Evolutionary conservation across 2,888 invertebrate genomes (phyloP), one percentile per base, ranked within the genome.

Genomic region (Criorhina ranunculi): DNA sequence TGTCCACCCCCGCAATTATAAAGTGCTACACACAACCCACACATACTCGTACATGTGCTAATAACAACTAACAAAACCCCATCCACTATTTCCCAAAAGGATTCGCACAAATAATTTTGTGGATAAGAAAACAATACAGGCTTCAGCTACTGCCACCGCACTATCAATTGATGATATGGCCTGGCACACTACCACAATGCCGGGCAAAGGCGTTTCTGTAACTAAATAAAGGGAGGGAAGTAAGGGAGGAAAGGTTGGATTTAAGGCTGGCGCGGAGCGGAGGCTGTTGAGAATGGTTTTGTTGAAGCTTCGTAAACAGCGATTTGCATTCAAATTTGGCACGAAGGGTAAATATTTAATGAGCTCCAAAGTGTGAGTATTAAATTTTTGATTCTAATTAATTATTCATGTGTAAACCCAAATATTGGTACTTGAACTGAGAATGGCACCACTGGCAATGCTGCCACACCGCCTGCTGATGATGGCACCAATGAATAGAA

Each of bases 331-430:
- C 90, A 90, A 90, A 90, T 90, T 90, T 90, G 89, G 89, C 89
- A 89, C 89, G 89, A 89, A 89, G 88, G 90, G 89, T 89, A 89
- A 89, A 89, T 89, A 89, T 89, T 89, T 89, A 89, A 89, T 89
- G 89, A 90, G 89, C 90, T 90, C 88, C 89, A 89, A 89, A 90
- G 90, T 90, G 90, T 89, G 89, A 89, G 91, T 88, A 90, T 89
- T 90, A 90, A 90, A 90, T 90, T 90, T 90, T 90, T 90, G 90
- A 90, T 90, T 89, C 90, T 90, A 90, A 90, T 90, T 90, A 90
- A 90, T 90, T 90, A 90, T 90, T 90, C 91, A 90, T 90, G 90
- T 90, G 90, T 90, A 90, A 89, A 90, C 85, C 85, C 85, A 80
- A 85, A 85, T 80, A 80, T 85, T 85, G 85, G 75, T 85, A 80